A percentile compares a stretch with the other conserved stretches of the same genome.
phyloP scores from a whole-genome alignment of 2,113 vertebrate genomes.

The Tiliqua scincoides region DNA sequence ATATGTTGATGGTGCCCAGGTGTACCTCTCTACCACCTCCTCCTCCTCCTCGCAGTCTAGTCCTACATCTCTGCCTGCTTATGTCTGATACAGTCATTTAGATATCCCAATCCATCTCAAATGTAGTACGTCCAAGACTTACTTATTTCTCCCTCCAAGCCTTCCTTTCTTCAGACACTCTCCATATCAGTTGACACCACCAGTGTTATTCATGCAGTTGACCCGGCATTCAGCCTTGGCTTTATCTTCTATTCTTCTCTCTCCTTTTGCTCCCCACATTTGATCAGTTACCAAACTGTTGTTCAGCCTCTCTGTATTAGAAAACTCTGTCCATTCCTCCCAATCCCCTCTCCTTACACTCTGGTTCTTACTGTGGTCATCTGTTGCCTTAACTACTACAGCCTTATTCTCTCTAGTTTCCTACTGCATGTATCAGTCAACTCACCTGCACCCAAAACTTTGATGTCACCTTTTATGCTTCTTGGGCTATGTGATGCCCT shows the following conservation, averaged over 20 bases:
- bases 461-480: too few relatives aligned
- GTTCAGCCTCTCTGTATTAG: neutral
- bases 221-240: neutral
- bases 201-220: neutral
- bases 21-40: neutral
- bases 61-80: too few relatives aligned
- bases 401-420: neutral
- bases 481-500: too few relatives aligned
- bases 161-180: neutral
- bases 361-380: neutral
- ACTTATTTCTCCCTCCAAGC: neutral
- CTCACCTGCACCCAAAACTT: too few relatives aligned
- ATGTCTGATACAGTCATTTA: too few relatives aligned
- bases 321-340: neutral
- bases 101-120: neutral
- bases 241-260: neutral
- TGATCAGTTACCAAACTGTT: neutral
- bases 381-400: neutral
- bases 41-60: too few relatives aligned
- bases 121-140: neutral
- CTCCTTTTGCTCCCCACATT: neutral
- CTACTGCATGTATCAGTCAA: too few relatives aligned
- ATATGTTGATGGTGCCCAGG: neutral
- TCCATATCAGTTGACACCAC: neutral
- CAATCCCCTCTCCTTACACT: neutral